Evolutionary conservation across 2,888 invertebrate species (phyloP), one percentile per base, ranked within the genome.

Genomic region (Drosophila kanekoi): DNA sequence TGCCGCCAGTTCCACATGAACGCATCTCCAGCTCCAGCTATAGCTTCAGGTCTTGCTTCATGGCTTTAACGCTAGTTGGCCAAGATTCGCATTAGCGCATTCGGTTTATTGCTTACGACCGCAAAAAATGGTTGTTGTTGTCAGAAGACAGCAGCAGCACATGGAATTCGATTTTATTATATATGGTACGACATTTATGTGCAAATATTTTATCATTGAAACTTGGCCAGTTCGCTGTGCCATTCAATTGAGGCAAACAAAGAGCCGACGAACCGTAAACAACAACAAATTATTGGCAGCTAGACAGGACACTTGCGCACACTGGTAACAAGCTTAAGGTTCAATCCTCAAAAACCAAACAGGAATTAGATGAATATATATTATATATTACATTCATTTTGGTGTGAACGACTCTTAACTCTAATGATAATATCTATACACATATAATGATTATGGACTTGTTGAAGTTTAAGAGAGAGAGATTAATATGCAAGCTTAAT

Each of bases 121-220:
- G 64, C 75, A 64, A 67, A 66, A 38, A 45, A 35, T 47, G 43
- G 47, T 57, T 51, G 45, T 51, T 66, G 44, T 62, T 47, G 23
- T 44, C 57, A 9, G 41, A 53, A 41, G 41, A 35, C 43, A 35
- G 40, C 43, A 35, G 40, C 45, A 71, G 56, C 77, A 78, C 88
- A 64, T 87, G 82, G 81, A 90, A 89, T 87, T 74, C 85, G 82
- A 82, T 89, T 78, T 78, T 84, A 89, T 89, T 90, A 82, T 82
- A 81, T 79, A 82, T 75, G 78, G 75, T 48, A 67, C 72, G 89
- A 89, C 90, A 89, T 82, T 90, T 90, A 87, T 84, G 90, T 79
- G 90, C 79, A 83, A 89, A 90, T 88, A 84, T 81, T 84, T 88
- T 84, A 89, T 81, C 81, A 79, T 77, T 68, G 67, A 72, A 89